phyloP scores from a whole-genome alignment of 2,113 vertebrate species.

The Stigmatopora argus region DNA sequence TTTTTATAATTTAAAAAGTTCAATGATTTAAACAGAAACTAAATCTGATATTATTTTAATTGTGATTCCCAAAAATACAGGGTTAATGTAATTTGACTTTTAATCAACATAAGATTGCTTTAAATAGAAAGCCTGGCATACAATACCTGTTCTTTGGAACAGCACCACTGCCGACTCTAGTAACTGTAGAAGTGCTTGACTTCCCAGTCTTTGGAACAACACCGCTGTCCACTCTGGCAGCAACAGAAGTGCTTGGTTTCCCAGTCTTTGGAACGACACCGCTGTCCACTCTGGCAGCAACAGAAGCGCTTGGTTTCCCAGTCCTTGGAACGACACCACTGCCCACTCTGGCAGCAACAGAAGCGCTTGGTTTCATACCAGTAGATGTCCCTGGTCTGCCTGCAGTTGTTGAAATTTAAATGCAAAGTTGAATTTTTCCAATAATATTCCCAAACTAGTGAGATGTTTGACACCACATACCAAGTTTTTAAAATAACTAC shows the following conservation, averaged over 20 bases:
- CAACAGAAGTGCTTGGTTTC: slow-evolving; percentile 47
- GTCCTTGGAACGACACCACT: slow-evolving; percentile 43
- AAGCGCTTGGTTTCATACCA: slow-evolving; percentile 47
- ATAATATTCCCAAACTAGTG: background rate
- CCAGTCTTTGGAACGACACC: too few species aligned
- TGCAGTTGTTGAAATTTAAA: slow-evolving; percentile 17
- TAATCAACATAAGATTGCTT: background rate
- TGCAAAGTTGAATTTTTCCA: background rate
- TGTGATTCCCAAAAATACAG: background rate
- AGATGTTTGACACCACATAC: too few species aligned
- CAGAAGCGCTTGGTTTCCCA: slow-evolving; percentile 31
- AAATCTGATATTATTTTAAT: background rate
- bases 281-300: too few species aligned
- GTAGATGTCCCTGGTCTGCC: slow-evolving; percentile 34
- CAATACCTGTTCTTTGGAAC: slow-evolving; percentile 9
- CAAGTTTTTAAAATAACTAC: too few species aligned
- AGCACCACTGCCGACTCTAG: too few species aligned
- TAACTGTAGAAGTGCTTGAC: too few species aligned
- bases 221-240: slow-evolving; percentile 35
- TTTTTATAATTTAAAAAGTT: background rate
- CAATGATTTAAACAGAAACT: background rate
- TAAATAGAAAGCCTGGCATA: slow-evolving; percentile 24
- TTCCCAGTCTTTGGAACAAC: slow-evolving; percentile 57
- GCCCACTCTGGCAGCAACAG: slow-evolving; percentile 39
- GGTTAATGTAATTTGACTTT: background rate